These are phyloP conservation scores for Enteromius fasciolatus DNA, from an alignment of 2,797 vertebrate genomes.

Conservation along the genomic window DNA sequence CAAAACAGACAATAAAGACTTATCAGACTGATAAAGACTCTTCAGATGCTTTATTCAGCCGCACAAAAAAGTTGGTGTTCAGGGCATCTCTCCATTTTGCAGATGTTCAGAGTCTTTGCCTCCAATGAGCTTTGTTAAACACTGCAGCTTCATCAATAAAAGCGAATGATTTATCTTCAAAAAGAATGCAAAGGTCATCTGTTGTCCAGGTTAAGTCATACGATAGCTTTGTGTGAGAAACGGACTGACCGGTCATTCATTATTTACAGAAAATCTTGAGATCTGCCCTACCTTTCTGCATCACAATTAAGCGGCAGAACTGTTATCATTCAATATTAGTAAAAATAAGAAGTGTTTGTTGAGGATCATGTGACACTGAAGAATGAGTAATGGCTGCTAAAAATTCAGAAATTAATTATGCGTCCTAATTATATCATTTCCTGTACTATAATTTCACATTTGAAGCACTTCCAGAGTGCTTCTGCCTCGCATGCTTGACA, in stretches of 20 bases:
- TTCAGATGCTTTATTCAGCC: too few relatives aligned
- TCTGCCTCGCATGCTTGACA: background rate
- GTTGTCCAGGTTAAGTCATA: background rate
- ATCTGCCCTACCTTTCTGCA: background rate
- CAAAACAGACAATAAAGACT: background rate
- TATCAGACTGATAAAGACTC: background rate
- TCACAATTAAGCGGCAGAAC: background rate
- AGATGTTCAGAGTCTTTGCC: too few relatives aligned
- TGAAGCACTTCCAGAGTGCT: background rate
- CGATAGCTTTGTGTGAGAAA: background rate
- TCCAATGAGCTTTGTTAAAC: background rate
- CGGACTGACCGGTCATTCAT: background rate
- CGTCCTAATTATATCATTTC: too few relatives aligned
- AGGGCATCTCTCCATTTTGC: background rate
- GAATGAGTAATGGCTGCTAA: background rate
- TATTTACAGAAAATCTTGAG: background rate
- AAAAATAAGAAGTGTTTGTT: background rate
- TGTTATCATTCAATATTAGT: background rate
- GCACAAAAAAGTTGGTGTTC: background rate
- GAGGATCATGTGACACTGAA: background rate
- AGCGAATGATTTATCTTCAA: background rate
- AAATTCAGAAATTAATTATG: background rate
- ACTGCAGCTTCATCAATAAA: background rate
- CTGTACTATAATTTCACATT: background rate
- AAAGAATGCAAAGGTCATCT: background rate